Percentiles rank a stretch among this genome's conserved stretches.
Evolutionary conservation across 1,140 invertebrate genomes (phyloP).

Genomic region (Gonioctena quinquepunctata): DNA sequence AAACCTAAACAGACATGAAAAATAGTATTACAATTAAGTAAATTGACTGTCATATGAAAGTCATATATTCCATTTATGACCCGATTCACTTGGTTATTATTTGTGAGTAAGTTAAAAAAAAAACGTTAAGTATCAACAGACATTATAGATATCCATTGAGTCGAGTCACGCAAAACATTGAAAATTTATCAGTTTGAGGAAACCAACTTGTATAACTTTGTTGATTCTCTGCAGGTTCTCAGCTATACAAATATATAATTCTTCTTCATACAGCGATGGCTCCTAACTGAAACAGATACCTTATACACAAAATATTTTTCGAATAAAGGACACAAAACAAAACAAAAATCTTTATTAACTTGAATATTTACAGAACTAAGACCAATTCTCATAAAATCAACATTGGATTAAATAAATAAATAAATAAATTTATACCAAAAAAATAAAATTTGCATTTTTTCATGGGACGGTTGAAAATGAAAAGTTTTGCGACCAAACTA

Average conservation of each 20-base stretch:
- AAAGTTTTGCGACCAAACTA: too few species aligned
- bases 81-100: background rate
- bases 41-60: too few species aligned
- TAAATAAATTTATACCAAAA: too few species aligned
- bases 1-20: constrained; percentile 41
- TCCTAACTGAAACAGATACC: background rate
- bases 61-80: background rate
- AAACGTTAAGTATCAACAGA: background rate
- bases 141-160: too few species aligned
- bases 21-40: constrained; percentile 4
- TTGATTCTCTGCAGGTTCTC: background rate
- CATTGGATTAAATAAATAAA: too few species aligned
- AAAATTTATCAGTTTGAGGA: background rate
- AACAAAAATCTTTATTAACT: background rate
- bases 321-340: background rate
- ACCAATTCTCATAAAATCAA: too few species aligned
- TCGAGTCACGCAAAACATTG: background rate
- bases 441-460: too few species aligned
- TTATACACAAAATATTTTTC: background rate
- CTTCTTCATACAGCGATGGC: too few species aligned
- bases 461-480: too few species aligned
- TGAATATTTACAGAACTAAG: too few species aligned
- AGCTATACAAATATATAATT: too few species aligned
- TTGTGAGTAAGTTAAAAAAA: background rate
- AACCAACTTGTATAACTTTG: background rate